Base-by-base conservation (phyloP, 64 coral and sea anemone genomes). In the Pachyseris speciosa region DNA sequence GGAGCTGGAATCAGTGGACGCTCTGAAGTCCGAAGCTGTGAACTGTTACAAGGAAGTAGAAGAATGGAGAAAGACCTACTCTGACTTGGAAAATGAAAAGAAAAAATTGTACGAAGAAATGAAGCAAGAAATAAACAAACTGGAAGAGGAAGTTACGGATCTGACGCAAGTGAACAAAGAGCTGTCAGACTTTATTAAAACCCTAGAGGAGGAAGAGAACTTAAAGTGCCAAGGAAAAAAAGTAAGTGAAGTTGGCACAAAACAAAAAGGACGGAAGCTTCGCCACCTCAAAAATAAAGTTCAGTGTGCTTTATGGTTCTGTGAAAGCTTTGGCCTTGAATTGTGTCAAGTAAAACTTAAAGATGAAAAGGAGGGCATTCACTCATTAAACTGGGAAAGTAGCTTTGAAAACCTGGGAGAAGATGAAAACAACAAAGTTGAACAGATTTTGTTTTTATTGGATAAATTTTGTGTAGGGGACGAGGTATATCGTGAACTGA, bases 321-420 rank as follows among this genome's bases (percentile, higher is more conserved):
- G n/a, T n/a, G n/a, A n/a, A n/a, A n/a, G n/a, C n/a, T 92, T 75
- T 92, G 90, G 90, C 1, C 50, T 92, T 40, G 90, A 85, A 66
- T 25, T 92, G 10, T 60, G 9, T 36, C 55, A 84, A 25, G 67
- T 92, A 5, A 85, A 85, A 64, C 37, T 92, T 15, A 12, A 92
- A 61, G 80, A 78, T 64, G 69, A 84, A 31, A 48, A 77, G n/a
- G 55, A 10, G 24, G 5, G 5, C 7, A 63, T 13, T 29, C 69
- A 60, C 25, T 37, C 17, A 25, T 26, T 74, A 47, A 2, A 47
- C 13, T 13, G 13, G 1, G 7, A 9, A 47, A 13, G 7, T 13
- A 47, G 13, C 44, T 9, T 9, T 9, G 44, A 47, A 47, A 47
- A n/a, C 51, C 17, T 73, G 67, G 9, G 66, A 30, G 67, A 87